Conservation (phyloP, 2,888 invertebrate species). For the Pyrrhia umbra region DNA sequence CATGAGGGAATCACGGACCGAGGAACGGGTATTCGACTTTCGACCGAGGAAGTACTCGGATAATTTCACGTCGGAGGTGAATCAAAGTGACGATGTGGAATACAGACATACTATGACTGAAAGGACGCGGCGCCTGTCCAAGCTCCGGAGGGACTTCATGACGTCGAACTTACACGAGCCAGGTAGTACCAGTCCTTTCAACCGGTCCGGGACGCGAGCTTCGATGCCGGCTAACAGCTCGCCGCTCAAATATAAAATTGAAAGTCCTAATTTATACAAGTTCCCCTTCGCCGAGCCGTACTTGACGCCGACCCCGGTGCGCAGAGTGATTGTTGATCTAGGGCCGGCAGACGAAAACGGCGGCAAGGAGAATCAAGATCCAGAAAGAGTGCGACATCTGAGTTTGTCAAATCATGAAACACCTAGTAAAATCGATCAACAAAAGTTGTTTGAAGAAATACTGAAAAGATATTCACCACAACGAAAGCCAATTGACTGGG, state of each 20-base stretch:
- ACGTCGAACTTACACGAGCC: slow-evolving; percentile 86
- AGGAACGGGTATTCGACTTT: slow-evolving; percentile 80
- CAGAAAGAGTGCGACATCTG: slow-evolving; percentile 73
- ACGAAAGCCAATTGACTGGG: slow-evolving; percentile 86
- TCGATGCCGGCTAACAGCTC: slow-evolving; percentile 82
- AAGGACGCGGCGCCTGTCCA: slow-evolving; percentile 83
- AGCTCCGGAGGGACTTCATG: slow-evolving; percentile 84
- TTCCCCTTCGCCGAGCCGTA: slow-evolving; percentile 89
- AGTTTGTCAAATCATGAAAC: slow-evolving; percentile 76
- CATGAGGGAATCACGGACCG: slow-evolving; percentile 84
- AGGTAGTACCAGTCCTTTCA: slow-evolving; percentile 75
- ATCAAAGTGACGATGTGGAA: slow-evolving; percentile 86
- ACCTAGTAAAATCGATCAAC: slow-evolving; percentile 80
- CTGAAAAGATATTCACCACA: slow-evolving; percentile 87
- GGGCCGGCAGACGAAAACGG: slow-evolving; percentile 73
- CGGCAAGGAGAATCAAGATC: slow-evolving; percentile 81
- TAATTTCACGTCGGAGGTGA: slow-evolving; percentile 84
- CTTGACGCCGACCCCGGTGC: slow-evolving; percentile 83
- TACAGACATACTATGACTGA: slow-evolving; percentile 85
- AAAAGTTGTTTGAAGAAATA: slow-evolving; percentile 85
- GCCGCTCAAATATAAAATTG: slow-evolving; percentile 82
- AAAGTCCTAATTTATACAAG: slow-evolving; percentile 86
- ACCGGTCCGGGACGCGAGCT: slow-evolving; percentile 80
- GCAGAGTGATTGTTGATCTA: slow-evolving; percentile 79
- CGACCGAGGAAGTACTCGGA: slow-evolving; percentile 87